Evolutionary conservation across 2,113 vertebrate genomes (phyloP).

Genomic region (Nipponia nippon): DNA sequence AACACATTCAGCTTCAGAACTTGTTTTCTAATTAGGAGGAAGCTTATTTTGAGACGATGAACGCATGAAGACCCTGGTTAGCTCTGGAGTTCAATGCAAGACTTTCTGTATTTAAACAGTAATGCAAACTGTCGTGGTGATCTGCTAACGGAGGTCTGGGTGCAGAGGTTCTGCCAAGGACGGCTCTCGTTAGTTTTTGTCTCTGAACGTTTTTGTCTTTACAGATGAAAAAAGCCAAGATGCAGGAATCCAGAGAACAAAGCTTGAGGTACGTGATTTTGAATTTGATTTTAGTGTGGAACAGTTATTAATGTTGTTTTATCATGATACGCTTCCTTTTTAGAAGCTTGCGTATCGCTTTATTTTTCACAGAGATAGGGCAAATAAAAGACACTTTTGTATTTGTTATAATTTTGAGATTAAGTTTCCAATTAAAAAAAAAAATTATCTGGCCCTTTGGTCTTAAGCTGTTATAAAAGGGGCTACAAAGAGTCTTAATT

Average conservation of each 20-base stretch:
- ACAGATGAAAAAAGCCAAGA: constrained; percentile 82
- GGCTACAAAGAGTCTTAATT: neutral
- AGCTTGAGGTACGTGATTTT: constrained; percentile 68
- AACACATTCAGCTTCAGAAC: neutral
- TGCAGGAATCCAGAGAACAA: constrained; percentile 79
- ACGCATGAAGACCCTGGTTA: neutral
- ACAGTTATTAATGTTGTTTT: neutral
- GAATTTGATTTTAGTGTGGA: neutral
- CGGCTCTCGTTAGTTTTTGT: neutral
- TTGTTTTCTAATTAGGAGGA: neutral
- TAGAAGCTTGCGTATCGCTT: neutral
- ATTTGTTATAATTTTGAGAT: neutral
- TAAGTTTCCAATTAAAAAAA: neutral
- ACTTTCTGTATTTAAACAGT: neutral
- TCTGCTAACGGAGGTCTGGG: neutral
- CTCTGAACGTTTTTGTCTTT: constrained; percentile 36
- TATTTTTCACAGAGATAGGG: neutral
- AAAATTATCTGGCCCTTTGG: neutral
- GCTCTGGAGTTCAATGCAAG: neutral
- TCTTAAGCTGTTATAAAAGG: neutral
- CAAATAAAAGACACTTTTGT: neutral
- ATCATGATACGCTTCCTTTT: neutral
- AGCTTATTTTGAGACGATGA: neutral
- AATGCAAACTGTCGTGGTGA: neutral
- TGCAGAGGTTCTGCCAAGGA: neutral